Base-by-base conservation (phyloP, 2,797 vertebrate species). In the Crax fasciolata region DNA sequence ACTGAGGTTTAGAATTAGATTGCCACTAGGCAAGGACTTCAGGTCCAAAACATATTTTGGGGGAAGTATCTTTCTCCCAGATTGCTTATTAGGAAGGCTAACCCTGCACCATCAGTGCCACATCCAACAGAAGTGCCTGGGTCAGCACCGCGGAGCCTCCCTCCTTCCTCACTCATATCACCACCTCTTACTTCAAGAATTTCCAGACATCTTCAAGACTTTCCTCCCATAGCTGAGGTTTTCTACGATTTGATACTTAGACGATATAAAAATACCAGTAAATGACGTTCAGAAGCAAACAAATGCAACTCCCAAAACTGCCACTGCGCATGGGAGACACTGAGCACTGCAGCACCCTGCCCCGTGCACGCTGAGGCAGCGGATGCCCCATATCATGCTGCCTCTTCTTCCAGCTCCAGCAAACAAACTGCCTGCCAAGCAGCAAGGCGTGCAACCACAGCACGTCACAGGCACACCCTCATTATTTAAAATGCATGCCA, bases 401-500 rank as follows among this genome's bases (percentile, higher is more conserved):
- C 58, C 13, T 16, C 70, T 46, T 39, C 54, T 28, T 17, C 39
- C 38, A 27, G 30, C 48, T 27, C 58, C 54, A 17, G 4, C 57
- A 16, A 24, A 16, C 27, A 2, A 57, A 9, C 13, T 27, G 48
- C 55, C 63, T 4, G 11, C 30, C 21, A 27, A 78, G 39, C 67
- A 14, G 2, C 0, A 0, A 32, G 20, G 15, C 6, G 17, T 12
- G 11, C 1, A n/a, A 52, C 13, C 0, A 9, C 5, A 18, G 51
- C 49, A 11, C 1, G 0, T 24, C 4, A 19, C 0, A 17, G 46
- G 35, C 65, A 16, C 14, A 17, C 51, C 18, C 28, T 35, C 39
- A 5, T 16, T 57, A 86, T 32, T 71, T 62, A 30, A 61, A 43
- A 32, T 2, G 4, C 38, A 11, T 28, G 14, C 25, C 24, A 4